Percentiles rank a stretch among this genome's conserved stretches.
Conservation (phyloP, 2,797 vertebrate species). For the Periparus ater region DNA sequence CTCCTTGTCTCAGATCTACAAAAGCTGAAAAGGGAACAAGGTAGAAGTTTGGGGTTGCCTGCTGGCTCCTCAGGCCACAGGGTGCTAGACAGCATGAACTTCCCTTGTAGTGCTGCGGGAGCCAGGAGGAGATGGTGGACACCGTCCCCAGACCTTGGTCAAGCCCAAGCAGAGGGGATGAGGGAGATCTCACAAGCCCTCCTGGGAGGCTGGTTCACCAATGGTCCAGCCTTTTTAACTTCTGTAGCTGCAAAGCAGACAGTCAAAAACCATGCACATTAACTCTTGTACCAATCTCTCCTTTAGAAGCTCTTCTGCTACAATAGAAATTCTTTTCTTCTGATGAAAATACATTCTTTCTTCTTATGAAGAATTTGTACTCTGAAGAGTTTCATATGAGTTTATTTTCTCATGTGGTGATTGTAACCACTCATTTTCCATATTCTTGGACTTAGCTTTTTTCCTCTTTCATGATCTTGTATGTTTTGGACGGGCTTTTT, state of each 20-base stretch:
- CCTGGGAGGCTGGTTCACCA: neutral
- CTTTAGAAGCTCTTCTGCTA: neutral
- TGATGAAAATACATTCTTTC: neutral
- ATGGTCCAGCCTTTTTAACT: neutral
- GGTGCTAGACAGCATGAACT: accelerated
- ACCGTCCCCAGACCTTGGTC: accelerated
- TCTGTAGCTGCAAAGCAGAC: neutral
- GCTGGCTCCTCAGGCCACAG: neutral
- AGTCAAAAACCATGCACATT: neutral
- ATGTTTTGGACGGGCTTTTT: neutral
- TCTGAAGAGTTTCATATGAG: neutral
- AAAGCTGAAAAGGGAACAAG: neutral
- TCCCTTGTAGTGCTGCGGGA: accelerated
- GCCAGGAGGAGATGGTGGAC: accelerated
- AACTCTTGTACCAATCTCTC: neutral
- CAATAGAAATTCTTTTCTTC: neutral
- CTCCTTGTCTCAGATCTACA: neutral
- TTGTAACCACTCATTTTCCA: neutral
- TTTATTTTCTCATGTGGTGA: neutral
- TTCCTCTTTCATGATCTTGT: neutral
- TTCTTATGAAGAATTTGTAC: neutral
- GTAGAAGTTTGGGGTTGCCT: neutral
- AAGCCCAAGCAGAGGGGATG: neutral
- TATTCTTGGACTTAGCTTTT: neutral
- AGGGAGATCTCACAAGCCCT: neutral